Conservation (phyloP, 30 jellyfish, hydroid and myxozoan species). For the Rhopilema esculentum region DNA sequence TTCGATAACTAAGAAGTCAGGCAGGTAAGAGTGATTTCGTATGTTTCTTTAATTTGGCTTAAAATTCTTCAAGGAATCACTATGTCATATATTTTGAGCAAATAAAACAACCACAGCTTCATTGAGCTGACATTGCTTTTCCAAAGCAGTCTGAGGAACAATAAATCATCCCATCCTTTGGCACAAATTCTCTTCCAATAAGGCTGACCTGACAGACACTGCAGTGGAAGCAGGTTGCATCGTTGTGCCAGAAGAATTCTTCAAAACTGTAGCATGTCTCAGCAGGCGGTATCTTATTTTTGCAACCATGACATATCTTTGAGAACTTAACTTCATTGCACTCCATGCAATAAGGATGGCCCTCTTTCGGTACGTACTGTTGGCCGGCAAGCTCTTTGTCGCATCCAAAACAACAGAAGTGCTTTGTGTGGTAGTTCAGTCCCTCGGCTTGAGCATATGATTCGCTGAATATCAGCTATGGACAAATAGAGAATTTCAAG, state of each 20-base stretch:
- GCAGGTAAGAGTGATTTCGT: too few species aligned
- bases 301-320: conserved; percentile 74
- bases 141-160: conserved; percentile 76
- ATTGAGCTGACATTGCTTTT: conserved; percentile 2
- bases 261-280: conserved; percentile 55
- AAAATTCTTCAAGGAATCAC: too few species aligned
- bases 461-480: conserved; percentile 84
- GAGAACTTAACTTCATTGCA: conserved; percentile 73
- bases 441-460: conserved; percentile 85
- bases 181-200: conserved; percentile 58
- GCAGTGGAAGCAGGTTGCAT: conserved; percentile 77
- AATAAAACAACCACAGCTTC: not conserved
- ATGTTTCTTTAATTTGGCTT: too few species aligned
- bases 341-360: conserved; percentile 71
- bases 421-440: conserved; percentile 75
- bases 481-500: not conserved
- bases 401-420: conserved; percentile 86
- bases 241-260: conserved; percentile 70
- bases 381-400: conserved; percentile 78
- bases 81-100: not conserved
- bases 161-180: conserved; percentile 65
- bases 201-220: conserved; percentile 61
- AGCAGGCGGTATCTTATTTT: conserved; percentile 53
- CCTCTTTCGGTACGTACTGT: conserved; percentile 60
- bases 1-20: too few species aligned